Base-by-base conservation (phyloP, 2,797 vertebrate species). In the Decapterus maruadsi region DNA sequence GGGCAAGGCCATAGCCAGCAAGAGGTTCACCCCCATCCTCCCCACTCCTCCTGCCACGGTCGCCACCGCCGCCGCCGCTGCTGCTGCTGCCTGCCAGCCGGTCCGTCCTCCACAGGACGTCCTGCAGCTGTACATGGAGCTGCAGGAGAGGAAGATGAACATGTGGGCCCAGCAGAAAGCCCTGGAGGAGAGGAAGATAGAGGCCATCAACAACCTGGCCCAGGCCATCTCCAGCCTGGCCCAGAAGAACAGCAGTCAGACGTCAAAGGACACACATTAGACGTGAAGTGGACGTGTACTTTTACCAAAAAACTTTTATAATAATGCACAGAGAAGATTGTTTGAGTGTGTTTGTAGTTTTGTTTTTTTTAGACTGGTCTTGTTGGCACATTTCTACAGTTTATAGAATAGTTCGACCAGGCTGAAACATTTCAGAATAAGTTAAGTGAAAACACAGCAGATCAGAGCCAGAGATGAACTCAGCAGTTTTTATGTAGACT, bases 151-250 rank as follows among this genome's bases (percentile, higher is more conserved):
- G 83, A 95, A 95, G 87, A 88, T 96, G 90, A 95, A 94, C 89
- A 95, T 95, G 95, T 96, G 95, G 95, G 93, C 92, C 0, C 95
- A 96, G 87, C 95, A 96, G 88, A 95, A 94, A 83, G 95, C 92
- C 0, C 87, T 96, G 68, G 95, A 95, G 80, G 95, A 95, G 89
- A 90, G 94, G 80, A 96, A 96, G 86, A 95, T 96, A 2, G 95
- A 95, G 20, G 95, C 95, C 77, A 95, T 95, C 56, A 96, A 96
- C 82, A 96, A 96, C 77, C 78, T 95, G 81, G 95, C 95, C 3
- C 92, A 93, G 57, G 95, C 95, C 62, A 95, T 96, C 72, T 90
- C 91, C 72, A 94, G 89, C 81, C 86, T 96, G 78, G 91, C 94
- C 65, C 92, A 94, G 66, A 93, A 86, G 58, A 89, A 87, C 75